Conservation (phyloP, 2,797 vertebrate genomes). For the Podarcis lilfordi region DNA sequence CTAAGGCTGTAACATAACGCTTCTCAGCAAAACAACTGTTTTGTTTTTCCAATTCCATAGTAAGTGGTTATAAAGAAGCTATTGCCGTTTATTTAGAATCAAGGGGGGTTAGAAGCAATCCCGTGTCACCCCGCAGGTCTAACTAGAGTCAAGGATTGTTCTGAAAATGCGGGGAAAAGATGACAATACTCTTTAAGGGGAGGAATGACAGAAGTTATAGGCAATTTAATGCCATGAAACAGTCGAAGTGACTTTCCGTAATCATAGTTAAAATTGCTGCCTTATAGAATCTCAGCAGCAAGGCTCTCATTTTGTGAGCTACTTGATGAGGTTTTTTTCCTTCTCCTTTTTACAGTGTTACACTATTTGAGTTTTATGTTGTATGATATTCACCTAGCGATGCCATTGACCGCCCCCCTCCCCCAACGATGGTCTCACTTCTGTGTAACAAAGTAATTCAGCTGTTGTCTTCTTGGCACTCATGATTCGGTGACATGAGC, state of each 20-base stretch:
- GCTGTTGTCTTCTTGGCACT: constrained; percentile 69
- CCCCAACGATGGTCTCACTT: constrained; percentile 67
- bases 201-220: constrained; percentile 47
- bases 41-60: neutral
- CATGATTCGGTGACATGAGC: constrained; percentile 73
- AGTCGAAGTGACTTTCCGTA: constrained; percentile 69
- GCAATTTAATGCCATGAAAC: constrained; percentile 61
- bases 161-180: constrained; percentile 29
- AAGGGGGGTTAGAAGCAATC: neutral
- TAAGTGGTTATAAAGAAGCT: neutral
- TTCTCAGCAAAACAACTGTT: neutral
- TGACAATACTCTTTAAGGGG: constrained; percentile 58
- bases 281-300: constrained; percentile 66
- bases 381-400: constrained; percentile 65
- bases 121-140: neutral
- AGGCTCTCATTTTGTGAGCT: constrained; percentile 66
- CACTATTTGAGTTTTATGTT: constrained; percentile 66
- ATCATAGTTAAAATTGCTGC: constrained; percentile 73
- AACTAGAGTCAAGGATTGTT: neutral
- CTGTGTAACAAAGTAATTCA: constrained; percentile 75
- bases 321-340: constrained; percentile 49
- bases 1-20: neutral
- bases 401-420: constrained; percentile 64
- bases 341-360: constrained; percentile 55
- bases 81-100: constrained; percentile 1